Evolutionary conservation across 2,888 invertebrate species (phyloP), one percentile per base, ranked within the genome.

Genomic region (Enchytraeus crypticus): DNA sequence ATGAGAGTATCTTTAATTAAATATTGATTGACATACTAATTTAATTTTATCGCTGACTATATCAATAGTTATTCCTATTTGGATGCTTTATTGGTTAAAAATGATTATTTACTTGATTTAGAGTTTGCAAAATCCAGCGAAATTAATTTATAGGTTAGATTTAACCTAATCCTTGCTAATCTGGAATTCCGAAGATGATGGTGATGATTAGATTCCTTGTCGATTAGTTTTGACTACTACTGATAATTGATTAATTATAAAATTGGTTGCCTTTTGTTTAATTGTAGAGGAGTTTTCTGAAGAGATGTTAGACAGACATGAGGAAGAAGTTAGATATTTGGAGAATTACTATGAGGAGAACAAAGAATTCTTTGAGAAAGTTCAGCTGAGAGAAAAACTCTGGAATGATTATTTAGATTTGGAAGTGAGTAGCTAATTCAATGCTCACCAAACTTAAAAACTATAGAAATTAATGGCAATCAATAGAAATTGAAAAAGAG

Each of bases 331-430:
- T 21, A 21, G 54, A 8, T 45, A 5, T 1, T 32, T 60, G 23
- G 46, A 60, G 27, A n/a, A 30, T 5, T 55, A 54, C 29, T 60
- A 60, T 26, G 54, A 55, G 29, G 2, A 34, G 21, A 54, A 60
- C 47, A 55, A 34, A 26, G 46, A 43, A 2, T 18, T 60, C 11
- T 27, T 60, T 27, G 54, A 60, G 33, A 60, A 60, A 54, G 55
- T 60, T n/a, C n/a, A 54, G 23, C 46, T 38, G 14, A 29, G 60
- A 23, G 45, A 60, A 14, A 18, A 32, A 18, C 53, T 54, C 54
- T 60, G 54, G 54, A 29, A 26, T 18, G 33, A 61, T 49, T 61
- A 49, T 45, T 27, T 61, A n/a, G 46, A 57, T 29, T 46, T 61
- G 23, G 61, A 61, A 53, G 61, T 58, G 21, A 27, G 55, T 59